Percentiles rank a stretch among this genome's conserved stretches.
These are phyloP conservation scores for Probaryconus sp. DNA, from an alignment of 1,140 invertebrate species.

Conservation along the genomic window DNA sequence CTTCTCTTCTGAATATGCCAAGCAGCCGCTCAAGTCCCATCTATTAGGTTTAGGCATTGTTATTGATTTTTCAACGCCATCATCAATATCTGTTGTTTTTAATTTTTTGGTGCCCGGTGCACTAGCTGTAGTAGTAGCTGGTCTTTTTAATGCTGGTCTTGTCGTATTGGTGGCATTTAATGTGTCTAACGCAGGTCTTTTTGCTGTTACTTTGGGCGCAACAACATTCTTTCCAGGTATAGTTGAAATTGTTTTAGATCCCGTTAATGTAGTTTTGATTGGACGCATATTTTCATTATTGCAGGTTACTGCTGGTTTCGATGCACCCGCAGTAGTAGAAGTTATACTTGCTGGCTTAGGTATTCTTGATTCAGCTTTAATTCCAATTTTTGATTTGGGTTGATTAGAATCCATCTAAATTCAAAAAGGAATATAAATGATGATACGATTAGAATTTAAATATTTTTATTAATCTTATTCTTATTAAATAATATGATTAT, in stretches of 20 bases:
- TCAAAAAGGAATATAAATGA: slow-evolving; percentile 8
- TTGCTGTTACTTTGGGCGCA: slow-evolving; percentile 48
- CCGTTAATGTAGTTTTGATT: slow-evolving; percentile 40
- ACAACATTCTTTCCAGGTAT: slow-evolving; percentile 47
- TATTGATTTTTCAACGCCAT: slow-evolving; percentile 22
- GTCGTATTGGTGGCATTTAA: slow-evolving; percentile 62
- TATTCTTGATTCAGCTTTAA: slow-evolving; percentile 24
- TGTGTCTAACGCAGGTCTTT: slow-evolving; percentile 64
- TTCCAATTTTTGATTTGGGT: slow-evolving; percentile 60
- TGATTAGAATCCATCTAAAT: slow-evolving; percentile 71
- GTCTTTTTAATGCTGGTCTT: slow-evolving; percentile 29
- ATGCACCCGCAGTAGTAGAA: slow-evolving; percentile 9
- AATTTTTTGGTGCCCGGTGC: slow-evolving; percentile 56
- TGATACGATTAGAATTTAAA: no score
- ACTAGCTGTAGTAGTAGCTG: slow-evolving; percentile 20
- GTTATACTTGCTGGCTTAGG: slow-evolving; percentile 4
- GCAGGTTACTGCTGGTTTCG: slow-evolving; percentile 5
- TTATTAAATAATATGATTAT: no score
- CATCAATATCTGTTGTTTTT: slow-evolving; percentile 12
- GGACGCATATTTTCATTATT: slow-evolving; percentile 69
- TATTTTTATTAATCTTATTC: no score
- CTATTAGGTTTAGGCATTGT: slow-evolving; percentile 60
- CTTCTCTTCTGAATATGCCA: slow-evolving; percentile 64
- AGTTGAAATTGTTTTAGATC: slow-evolving; percentile 61
- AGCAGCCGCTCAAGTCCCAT: slow-evolving; percentile 72